These are phyloP conservation scores for Ameiurus melas DNA, from an alignment of 2,113 vertebrate species.

Conservation along the genomic window DNA sequence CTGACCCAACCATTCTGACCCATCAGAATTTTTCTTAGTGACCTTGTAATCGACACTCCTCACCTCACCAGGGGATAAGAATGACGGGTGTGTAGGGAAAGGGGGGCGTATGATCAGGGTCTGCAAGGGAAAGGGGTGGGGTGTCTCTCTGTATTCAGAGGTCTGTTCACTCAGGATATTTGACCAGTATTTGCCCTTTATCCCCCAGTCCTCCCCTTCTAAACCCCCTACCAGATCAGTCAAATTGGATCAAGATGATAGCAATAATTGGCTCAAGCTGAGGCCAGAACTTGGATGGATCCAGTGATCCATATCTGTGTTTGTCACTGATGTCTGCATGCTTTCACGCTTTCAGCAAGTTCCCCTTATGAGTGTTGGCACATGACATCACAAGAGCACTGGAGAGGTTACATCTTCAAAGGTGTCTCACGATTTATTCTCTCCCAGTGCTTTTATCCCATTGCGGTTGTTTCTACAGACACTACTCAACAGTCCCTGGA, in stretches of 20 bases:
- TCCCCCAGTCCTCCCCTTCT: conserved; percentile 74
- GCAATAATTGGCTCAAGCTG: conserved; percentile 99
- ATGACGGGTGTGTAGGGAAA: conserved; percentile 39
- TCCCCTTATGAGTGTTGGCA: conserved; percentile 87
- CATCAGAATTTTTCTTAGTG: conserved; percentile 33
- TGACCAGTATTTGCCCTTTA: conserved; percentile 91
- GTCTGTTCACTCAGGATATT: conserved; percentile 80
- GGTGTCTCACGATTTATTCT: conserved; percentile 72
- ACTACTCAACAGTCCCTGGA: neutral
- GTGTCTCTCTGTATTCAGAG: conserved; percentile 44
- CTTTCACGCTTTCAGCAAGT: conserved; percentile 92
- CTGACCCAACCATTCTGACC: conserved; percentile 39
- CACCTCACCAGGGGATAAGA: conserved; percentile 24
- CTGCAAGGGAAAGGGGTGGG: neutral
- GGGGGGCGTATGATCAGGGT: conserved; percentile 16
- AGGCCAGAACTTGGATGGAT: conserved; percentile 74
- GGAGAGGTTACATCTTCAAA: conserved; percentile 75
- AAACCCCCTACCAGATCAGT: conserved; percentile 90
- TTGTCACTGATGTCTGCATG: conserved; percentile 86
- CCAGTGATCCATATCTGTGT: conserved; percentile 97
- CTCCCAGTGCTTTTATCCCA: conserved; percentile 52
- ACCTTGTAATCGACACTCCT: conserved; percentile 42
- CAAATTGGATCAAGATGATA: conserved; percentile 99
- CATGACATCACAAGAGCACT: conserved; percentile 91
- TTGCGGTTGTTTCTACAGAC: conserved; percentile 12